Evolutionary conservation across 2,888 invertebrate genomes (phyloP).

Genomic region (Spicauda simplicius): DNA sequence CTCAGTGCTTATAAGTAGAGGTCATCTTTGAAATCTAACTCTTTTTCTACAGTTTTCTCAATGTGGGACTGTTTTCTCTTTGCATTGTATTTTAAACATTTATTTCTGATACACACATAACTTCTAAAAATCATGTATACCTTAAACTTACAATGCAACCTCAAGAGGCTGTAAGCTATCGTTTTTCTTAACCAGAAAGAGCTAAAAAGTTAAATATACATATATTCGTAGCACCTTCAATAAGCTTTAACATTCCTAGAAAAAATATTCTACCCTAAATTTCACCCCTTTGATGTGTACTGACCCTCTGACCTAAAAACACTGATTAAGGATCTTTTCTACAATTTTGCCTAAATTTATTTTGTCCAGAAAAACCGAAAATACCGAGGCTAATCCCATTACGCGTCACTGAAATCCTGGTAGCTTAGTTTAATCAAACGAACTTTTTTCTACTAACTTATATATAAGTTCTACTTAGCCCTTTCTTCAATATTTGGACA

Average conservation of each 20-base stretch:
- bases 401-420: constrained; percentile 1
- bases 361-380: constrained; percentile 3
- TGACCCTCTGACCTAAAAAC: constrained; percentile 27
- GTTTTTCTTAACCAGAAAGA: too few species aligned
- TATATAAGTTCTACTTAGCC: background rate
- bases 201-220: too few species aligned
- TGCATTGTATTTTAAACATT: too few species aligned
- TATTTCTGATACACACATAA: too few species aligned
- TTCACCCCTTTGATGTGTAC: background rate
- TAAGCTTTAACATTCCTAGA: background rate
- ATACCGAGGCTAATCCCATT: constrained; percentile 2
- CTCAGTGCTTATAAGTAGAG: too few species aligned
- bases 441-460: background rate
- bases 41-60: too few species aligned
- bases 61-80: too few species aligned
- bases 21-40: too few species aligned
- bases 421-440: background rate
- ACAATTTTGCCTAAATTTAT: constrained; percentile 21
- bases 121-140: too few species aligned
- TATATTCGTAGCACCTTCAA: too few species aligned
- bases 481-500: background rate
- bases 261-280: background rate
- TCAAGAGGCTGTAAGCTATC: too few species aligned
- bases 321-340: constrained; percentile 41
- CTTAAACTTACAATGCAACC: too few species aligned